Evolutionary conservation across 2,888 invertebrate species (phyloP), one percentile per base, ranked within the genome.

Genomic region (Cryptocephalus primarius): DNA sequence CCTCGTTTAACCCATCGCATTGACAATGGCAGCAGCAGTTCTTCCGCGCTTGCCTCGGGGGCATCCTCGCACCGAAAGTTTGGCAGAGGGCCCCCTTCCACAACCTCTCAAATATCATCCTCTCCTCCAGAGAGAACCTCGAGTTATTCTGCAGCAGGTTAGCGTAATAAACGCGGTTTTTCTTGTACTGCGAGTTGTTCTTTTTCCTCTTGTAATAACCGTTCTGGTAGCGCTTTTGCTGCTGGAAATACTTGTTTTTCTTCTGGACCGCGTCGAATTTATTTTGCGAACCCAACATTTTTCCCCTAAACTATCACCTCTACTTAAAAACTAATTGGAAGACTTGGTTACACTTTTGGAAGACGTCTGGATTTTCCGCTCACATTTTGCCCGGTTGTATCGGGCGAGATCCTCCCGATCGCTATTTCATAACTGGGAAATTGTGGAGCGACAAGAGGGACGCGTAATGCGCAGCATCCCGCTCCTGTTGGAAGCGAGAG

Each of bases 61-160:
- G 53, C 45, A 44, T 44, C 38, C 57, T 56, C 11, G 59, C 56
- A 11, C 65, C 68, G 40, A 70, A 54, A 10, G 70, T 68, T 54
- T 71, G 70, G 52, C 65, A 66, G 32, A 71, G 55, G 4, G 70
- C 69, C 46, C 83, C 83, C 39, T 82, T 76, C 85, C 85, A 85
- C 44, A 85, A 72, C 13, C 83, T 73, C 60, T 85, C 84, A 66
- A 85, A 85, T 46, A 84, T 78, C 34, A 80, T 73, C 50, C 82
- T 74, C 57, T 82, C 78, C 58, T 80, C 78, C 1, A 71, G 68
- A n/a, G 70, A 68, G 43, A 69, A 71, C 8, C 73, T 67, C 55
- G 69, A 69, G 14, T 50, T 45, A 13, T 48, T 53, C 48, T 43
- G 45, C 36, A 36, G 12, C 11, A 36, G 12, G 12, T 36, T 36